Evolutionary conservation across 2,797 vertebrate genomes (phyloP).

Genomic region (Sebastes minor): DNA sequence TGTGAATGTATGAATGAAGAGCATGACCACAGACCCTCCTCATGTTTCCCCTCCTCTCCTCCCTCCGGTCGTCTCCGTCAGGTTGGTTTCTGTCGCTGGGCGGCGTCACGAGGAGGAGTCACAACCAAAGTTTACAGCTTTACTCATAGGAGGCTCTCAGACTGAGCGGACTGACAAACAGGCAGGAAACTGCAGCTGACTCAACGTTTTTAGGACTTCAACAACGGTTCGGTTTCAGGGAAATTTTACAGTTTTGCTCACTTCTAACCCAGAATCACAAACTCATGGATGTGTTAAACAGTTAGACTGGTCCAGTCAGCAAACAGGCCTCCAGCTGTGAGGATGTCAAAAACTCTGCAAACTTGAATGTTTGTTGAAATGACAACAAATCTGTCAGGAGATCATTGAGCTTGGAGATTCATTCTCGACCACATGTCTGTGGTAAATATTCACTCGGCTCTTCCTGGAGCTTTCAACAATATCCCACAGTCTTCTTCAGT

Average conservation of each 20-base stretch:
- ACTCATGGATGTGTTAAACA: not conserved
- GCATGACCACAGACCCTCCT: slow-evolving; percentile 46
- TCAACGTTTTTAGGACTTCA: not conserved
- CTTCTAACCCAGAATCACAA: not conserved
- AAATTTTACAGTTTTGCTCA: not conserved
- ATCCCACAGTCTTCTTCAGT: not conserved
- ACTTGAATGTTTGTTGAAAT: not conserved
- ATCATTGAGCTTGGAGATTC: not conserved
- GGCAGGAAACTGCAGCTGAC: not conserved
- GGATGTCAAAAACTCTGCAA: not conserved
- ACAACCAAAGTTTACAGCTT: slow-evolving; percentile 66
- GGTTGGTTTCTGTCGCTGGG: not conserved
- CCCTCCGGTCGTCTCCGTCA: not conserved
- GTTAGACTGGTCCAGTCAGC: not conserved
- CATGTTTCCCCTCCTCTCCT: not conserved
- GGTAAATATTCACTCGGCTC: not conserved
- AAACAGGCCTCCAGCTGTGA: not conserved
- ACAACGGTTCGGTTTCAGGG: not conserved
- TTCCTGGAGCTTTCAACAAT: not conserved
- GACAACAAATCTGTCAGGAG: not conserved
- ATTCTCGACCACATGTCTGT: not conserved
- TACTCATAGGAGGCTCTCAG: slow-evolving; percentile 6
- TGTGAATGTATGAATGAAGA: slow-evolving; percentile 61
- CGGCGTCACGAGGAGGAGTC: slow-evolving; percentile 8
- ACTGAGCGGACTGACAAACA: not conserved